These are phyloP conservation scores for Cheirogaleus medius DNA, from an alignment of 2,113 vertebrate genomes.

Conservation along the genomic window DNA sequence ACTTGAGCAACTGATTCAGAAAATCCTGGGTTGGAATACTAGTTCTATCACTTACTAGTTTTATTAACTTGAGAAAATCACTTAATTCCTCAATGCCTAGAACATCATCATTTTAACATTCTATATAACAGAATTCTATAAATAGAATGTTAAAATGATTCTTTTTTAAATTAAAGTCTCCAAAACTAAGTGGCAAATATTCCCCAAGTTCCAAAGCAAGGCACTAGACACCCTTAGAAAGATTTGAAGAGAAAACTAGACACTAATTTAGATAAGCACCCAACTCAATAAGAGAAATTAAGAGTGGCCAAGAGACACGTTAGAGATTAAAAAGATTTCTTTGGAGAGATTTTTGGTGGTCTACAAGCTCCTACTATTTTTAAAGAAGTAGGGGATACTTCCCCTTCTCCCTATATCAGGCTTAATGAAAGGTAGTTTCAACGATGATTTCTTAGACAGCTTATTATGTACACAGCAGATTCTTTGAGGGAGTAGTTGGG, in stretches of 20 bases:
- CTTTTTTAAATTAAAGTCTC: not conserved
- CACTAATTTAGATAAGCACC: not conserved
- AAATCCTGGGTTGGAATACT: not conserved
- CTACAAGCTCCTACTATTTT: not conserved
- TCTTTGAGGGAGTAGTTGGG: not conserved
- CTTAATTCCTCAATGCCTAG: not conserved
- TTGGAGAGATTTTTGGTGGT: not conserved
- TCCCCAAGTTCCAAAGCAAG: not conserved
- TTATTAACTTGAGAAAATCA: not conserved
- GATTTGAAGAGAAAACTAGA: not conserved
- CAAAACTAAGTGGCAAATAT: not conserved
- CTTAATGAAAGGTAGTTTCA: not conserved
- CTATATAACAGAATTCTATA: no score
- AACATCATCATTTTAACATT: no score
- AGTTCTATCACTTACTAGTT: no score
- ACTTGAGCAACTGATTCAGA: not conserved
- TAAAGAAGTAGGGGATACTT: not conserved
- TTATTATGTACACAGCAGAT: not conserved
- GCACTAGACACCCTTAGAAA: not conserved
- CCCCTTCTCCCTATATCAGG: not conserved
- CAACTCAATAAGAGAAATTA: not conserved
- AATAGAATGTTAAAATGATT: not conserved
- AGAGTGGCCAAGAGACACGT: not conserved
- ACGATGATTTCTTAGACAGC: not conserved
- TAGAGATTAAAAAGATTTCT: not conserved